Conservation (phyloP, 2,888 invertebrate genomes). For the Stenoptilia bipunctidactyla region DNA sequence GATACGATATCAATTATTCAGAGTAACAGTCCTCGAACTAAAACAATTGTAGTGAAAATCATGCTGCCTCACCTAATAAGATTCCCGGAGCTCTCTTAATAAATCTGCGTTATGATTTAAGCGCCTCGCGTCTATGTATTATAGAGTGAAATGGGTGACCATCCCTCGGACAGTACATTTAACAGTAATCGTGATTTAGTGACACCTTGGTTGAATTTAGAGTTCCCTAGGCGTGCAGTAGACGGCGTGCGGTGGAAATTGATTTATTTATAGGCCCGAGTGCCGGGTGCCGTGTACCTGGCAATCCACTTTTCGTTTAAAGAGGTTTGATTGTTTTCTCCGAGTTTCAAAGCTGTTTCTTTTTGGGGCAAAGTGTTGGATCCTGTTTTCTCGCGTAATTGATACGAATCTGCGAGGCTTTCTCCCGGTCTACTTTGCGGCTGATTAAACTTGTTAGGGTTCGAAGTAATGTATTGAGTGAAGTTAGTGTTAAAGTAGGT, state of each 20-base stretch:
- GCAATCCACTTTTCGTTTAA: constrained; percentile 33
- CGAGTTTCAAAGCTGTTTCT: too few species aligned
- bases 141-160: constrained; percentile 9
- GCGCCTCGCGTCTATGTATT: constrained; percentile 1
- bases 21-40: too few species aligned
- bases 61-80: not conserved
- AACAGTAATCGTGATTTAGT: constrained; percentile 58
- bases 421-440: too few species aligned
- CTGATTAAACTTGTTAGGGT: too few species aligned
- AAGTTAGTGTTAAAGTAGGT: too few species aligned
- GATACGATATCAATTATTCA: too few species aligned
- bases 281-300: constrained; percentile 34
- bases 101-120: constrained; percentile 2
- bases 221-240: constrained; percentile 46
- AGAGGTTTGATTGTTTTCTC: constrained; percentile 19
- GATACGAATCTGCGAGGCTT: too few species aligned
- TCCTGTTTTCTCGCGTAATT: too few species aligned
- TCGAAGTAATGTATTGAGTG: too few species aligned
- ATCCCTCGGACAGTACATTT: constrained; percentile 30
- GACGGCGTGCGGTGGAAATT: constrained; percentile 53
- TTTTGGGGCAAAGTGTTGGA: too few species aligned
- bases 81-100: not conserved
- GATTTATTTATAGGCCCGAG: constrained; percentile 51
- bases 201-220: constrained; percentile 48
- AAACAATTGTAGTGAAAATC: too few species aligned